phyloP scores from a whole-genome alignment of 2,888 invertebrate species.

The Cataglyphis albicans region DNA sequence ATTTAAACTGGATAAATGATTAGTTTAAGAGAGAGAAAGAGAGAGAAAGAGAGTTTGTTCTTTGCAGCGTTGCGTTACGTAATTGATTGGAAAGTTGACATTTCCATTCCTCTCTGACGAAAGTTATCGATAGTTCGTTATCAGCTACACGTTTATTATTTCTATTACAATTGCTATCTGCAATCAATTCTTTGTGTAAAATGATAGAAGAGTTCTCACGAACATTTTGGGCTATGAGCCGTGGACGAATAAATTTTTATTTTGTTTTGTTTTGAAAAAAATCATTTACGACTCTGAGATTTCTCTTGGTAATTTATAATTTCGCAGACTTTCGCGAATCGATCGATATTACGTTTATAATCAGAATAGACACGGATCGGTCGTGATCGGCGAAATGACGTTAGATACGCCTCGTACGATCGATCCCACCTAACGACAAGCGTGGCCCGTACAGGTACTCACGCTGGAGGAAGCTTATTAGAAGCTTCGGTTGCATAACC shows the following conservation, averaged over 20 bases:
- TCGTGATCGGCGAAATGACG: conserved; percentile 70
- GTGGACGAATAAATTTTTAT: conserved; percentile 54
- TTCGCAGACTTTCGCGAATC: conserved; percentile 12
- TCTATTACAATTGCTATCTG: not conserved
- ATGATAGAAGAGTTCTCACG: conserved; percentile 18
- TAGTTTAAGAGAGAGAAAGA: not conserved
- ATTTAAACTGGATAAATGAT: conserved; percentile 6
- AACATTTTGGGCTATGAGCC: conserved; percentile 36
- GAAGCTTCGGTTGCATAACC: conserved; percentile 75
- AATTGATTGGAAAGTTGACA: conserved; percentile 46
- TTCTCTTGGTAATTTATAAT: conserved; percentile 20
- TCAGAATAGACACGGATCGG: conserved; percentile 49
- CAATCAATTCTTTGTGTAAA: conserved; percentile 25
- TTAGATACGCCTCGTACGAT: conserved; percentile 59
- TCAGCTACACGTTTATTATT: conserved; percentile 6
- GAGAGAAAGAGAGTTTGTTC: not conserved
- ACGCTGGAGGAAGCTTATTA: conserved; percentile 75
- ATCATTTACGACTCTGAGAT: not conserved
- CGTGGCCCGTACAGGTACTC: conserved; percentile 71
- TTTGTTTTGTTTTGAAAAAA: not conserved
- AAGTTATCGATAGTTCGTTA: not conserved
- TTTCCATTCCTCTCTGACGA: conserved; percentile 19
- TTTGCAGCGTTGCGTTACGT: conserved; percentile 6
- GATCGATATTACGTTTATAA: conserved; percentile 48
- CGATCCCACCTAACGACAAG: conserved; percentile 65